Evolutionary conservation across 2,888 invertebrate genomes (phyloP).

Genomic region (Chirona hameri): DNA sequence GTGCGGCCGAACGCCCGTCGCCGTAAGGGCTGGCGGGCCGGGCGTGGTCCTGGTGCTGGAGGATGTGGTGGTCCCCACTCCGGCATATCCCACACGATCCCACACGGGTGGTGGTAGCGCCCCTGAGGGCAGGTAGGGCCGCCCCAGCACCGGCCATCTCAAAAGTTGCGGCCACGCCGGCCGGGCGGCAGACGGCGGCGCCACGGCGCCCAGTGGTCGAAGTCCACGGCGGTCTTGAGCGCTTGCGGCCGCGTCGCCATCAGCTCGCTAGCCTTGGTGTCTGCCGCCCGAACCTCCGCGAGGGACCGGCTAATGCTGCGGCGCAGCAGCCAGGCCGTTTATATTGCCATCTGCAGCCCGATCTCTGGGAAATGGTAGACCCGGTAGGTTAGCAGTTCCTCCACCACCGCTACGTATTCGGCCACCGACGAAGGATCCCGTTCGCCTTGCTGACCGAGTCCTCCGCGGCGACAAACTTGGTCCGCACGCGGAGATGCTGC

Average conservation of each 20-base stretch:
- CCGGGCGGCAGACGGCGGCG: too few relatives aligned
- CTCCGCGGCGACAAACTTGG: too few relatives aligned
- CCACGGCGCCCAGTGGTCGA: not conserved
- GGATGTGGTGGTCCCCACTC: too few relatives aligned
- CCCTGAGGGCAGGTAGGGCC: too few relatives aligned
- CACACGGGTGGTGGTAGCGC: too few relatives aligned
- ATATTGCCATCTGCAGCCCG: not conserved
- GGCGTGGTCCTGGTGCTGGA: not conserved
- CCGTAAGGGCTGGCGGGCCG: not conserved
- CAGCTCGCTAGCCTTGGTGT: not conserved
- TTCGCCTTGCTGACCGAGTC: too few relatives aligned
- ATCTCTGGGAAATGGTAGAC: not conserved
- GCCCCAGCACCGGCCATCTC: too few relatives aligned
- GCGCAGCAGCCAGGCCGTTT: not conserved
- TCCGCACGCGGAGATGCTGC: too few relatives aligned
- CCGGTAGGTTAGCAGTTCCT: not conserved
- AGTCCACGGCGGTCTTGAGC: not conserved
- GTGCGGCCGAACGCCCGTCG: not conserved
- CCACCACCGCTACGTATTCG: not conserved
- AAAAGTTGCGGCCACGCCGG: not conserved
- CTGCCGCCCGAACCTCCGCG: too few relatives aligned
- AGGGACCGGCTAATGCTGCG: not conserved
- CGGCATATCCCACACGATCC: too few relatives aligned
- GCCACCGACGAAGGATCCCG: too few relatives aligned
- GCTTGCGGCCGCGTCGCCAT: not conserved